These are phyloP conservation scores for Siphamia tubifer DNA, from an alignment of 2,113 vertebrate species.

Conservation along the genomic window DNA sequence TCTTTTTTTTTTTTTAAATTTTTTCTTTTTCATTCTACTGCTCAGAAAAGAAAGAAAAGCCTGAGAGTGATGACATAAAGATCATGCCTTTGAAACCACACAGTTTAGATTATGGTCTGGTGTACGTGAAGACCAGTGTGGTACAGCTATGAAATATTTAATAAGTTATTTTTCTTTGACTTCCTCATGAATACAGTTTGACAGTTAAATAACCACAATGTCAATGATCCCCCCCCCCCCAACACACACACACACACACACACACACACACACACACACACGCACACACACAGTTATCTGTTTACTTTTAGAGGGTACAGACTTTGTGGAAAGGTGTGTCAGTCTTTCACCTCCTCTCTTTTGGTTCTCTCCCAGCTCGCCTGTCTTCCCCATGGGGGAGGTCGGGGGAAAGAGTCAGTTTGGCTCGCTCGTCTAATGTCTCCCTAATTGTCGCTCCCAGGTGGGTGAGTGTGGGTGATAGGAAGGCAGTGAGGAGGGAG, in stretches of 20 bases:
- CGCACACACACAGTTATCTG: too few relatives aligned
- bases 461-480: slow-evolving; percentile 36
- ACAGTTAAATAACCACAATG: background rate
- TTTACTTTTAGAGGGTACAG: slow-evolving; percentile 24
- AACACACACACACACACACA: too few relatives aligned
- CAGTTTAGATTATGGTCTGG: background rate
- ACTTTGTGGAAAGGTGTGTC: slow-evolving; percentile 10
- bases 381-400: slow-evolving; percentile 32
- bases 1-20: too few relatives aligned
- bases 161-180: too few relatives aligned
- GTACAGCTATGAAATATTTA: slow-evolving; percentile 17
- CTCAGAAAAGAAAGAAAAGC: background rate
- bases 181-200: background rate
- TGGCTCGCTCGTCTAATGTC: slow-evolving; percentile 50
- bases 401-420: slow-evolving; percentile 44
- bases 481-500: slow-evolving; percentile 5
- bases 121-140: background rate
- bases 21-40: background rate
- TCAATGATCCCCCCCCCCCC: background rate
- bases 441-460: slow-evolving; percentile 72
- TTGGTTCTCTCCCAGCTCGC: background rate
- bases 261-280: too few relatives aligned
- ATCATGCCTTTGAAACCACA: background rate
- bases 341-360: slow-evolving; percentile 16
- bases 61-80: background rate